Percentiles rank a stretch among this genome's conserved stretches.
Evolutionary conservation across 2,113 vertebrate species (phyloP).

Genomic region (Dunckerocampus dactyliophorus): DNA sequence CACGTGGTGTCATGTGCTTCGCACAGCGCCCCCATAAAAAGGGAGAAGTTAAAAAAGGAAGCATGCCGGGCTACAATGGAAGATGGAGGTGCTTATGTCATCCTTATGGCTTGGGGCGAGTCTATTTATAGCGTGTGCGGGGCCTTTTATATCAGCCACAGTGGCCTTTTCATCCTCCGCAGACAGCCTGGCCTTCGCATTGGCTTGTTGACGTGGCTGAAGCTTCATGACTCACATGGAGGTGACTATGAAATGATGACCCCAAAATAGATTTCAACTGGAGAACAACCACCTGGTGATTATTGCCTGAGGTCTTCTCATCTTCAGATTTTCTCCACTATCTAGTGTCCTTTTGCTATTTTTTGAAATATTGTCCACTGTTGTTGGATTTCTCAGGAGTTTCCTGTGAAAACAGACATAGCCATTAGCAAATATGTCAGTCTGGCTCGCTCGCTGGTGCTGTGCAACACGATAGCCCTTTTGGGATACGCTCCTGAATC

Average conservation of each 20-base stretch:
- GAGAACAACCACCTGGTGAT: background rate
- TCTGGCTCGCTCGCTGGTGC: conserved; percentile 46
- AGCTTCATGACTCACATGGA: conserved; percentile 41
- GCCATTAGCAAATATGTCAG: conserved; percentile 31
- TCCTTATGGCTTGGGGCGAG: conserved; percentile 30
- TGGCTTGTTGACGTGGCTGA: conserved; percentile 35
- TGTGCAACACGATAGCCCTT: conserved; percentile 56
- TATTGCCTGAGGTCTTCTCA: too few species aligned
- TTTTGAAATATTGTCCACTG: conserved; percentile 6
- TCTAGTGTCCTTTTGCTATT: background rate
- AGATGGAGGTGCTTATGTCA: conserved; percentile 53
- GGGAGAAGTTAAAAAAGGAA: conserved; percentile 53
- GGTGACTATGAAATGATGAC: conserved; percentile 26
- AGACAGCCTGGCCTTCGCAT: conserved; percentile 31
- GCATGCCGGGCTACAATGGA: conserved; percentile 28
- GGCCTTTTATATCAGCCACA: conserved; percentile 56
- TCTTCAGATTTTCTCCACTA: too few species aligned
- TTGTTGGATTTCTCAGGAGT: conserved; percentile 11
- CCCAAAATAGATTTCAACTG: conserved; percentile 27
- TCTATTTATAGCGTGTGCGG: conserved; percentile 59
- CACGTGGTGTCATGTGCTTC: conserved; percentile 22
- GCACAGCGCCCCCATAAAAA: conserved; percentile 35
- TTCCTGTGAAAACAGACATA: conserved; percentile 22
- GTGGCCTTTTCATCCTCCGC: conserved; percentile 43
- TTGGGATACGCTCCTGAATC: conserved; percentile 24